These are phyloP conservation scores for Elegia similella DNA, from an alignment of 2,888 invertebrate species.

Conservation along the genomic window DNA sequence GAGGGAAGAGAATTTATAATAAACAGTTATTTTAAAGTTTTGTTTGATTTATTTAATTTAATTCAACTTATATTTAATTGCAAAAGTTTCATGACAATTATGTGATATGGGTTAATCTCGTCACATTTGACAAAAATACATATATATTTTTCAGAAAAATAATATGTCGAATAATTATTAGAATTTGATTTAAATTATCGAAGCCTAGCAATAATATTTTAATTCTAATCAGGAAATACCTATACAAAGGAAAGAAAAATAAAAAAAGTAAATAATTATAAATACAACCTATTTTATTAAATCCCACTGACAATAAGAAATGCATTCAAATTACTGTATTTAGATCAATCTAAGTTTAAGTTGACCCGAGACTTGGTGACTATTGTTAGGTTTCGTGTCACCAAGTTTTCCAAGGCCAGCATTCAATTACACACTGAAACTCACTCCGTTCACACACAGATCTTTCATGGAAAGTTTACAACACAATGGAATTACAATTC, in stretches of 20 bases:
- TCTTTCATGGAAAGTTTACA: constrained; percentile 63
- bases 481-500: constrained; percentile 63
- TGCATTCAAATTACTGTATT: constrained; percentile 79
- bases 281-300: constrained; percentile 76
- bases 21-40: constrained; percentile 23
- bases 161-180: no score
- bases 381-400: constrained; percentile 11
- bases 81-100: background rate
- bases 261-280: constrained; percentile 56
- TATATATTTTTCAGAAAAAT: no score
- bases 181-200: no score
- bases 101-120: background rate
- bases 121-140: no score
- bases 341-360: constrained; percentile 51
- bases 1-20: constrained; percentile 79
- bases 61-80: background rate
- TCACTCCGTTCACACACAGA: constrained; percentile 61
- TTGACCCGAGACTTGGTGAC: constrained; percentile 33
- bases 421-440: constrained; percentile 29
- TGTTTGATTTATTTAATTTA: background rate
- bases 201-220: no score
- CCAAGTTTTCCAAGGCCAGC: constrained; percentile 27
- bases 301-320: constrained; percentile 69
- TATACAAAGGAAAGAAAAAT: background rate
- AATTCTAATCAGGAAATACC: background rate